A percentile compares a stretch with the other conserved stretches of the same genome.
Evolutionary conservation across 2,888 invertebrate species (phyloP).

Genomic region (Adelphocoris suturalis): DNA sequence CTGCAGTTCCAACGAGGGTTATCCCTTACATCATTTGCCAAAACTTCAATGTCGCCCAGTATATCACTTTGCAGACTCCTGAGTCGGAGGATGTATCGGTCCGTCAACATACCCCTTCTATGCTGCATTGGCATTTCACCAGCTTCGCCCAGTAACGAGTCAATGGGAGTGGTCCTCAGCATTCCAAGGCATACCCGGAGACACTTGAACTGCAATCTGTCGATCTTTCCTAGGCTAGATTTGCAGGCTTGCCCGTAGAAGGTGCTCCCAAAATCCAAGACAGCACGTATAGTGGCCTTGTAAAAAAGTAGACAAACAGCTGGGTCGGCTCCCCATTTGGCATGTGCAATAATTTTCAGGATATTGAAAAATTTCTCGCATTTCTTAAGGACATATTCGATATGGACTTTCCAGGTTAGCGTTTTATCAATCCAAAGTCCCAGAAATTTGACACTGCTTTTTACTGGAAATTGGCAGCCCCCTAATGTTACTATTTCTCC

Average conservation of each 20-base stretch:
- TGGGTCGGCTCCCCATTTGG: not conserved
- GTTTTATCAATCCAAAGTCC: not conserved
- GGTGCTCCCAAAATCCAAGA: not conserved
- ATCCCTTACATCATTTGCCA: not conserved
- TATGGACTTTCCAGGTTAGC: not conserved
- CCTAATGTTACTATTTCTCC: not conserved
- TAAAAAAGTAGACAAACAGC: not conserved
- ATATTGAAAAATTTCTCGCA: not conserved
- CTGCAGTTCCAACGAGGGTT: not conserved
- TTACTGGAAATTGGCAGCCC: not conserved
- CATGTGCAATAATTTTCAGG: not conserved
- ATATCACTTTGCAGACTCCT: not conserved
- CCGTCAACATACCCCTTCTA: not conserved
- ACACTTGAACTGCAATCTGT: not conserved
- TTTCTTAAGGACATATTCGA: not conserved
- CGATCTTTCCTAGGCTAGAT: not conserved
- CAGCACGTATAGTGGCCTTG: not conserved
- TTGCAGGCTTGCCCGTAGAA: not conserved
- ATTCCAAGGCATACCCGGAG: not conserved
- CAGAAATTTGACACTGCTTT: not conserved
- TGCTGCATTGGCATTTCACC: not conserved
- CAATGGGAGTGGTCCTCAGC: not conserved
- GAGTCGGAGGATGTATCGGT: not conserved
- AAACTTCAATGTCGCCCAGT: not conserved
- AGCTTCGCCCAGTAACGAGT: not conserved